These are phyloP conservation scores for Trididemnum miniatum DNA, from an alignment of 23 tunicate species.

Conservation along the genomic window DNA sequence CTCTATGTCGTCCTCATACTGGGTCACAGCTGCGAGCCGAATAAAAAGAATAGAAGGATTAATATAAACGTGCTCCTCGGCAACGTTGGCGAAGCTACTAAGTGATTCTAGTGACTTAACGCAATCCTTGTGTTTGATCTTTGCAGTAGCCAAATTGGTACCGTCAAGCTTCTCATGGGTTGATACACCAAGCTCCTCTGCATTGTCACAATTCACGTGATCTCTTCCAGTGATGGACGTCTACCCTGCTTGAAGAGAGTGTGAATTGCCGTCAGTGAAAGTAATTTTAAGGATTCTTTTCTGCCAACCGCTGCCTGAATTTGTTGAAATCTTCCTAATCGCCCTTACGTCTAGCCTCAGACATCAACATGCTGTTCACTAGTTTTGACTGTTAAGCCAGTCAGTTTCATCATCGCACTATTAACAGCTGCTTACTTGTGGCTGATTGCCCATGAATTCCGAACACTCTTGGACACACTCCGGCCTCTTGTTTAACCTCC, in stretches of 20 bases:
- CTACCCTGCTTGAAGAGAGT: not conserved
- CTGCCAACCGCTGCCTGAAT: not conserved
- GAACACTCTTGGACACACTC: slow-evolving; percentile 14
- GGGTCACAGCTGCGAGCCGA: not conserved
- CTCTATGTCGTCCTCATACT: not conserved
- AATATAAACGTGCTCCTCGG: not conserved
- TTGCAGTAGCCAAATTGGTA: not conserved
- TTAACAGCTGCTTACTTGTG: not conserved
- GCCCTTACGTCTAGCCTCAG: not conserved
- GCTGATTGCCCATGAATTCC: not conserved
- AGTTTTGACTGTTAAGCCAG: not conserved
- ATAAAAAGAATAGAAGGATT: slow-evolving; percentile 10
- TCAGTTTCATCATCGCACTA: not conserved
- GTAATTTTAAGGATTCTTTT: slow-evolving; percentile 4
- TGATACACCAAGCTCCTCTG: not conserved
- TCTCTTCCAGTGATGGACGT: not conserved
- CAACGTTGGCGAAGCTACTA: not conserved
- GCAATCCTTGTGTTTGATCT: not conserved
- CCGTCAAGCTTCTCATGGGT: not conserved
- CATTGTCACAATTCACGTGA: not conserved
- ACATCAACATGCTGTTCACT: slow-evolving; percentile 21
- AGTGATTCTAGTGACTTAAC: not conserved
- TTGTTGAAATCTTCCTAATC: not conserved
- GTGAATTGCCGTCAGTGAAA: not conserved
- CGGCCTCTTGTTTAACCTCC: slow-evolving; percentile 25